Percentiles rank a stretch among this genome's conserved stretches.
phyloP scores from a whole-genome alignment of 2,888 invertebrate species.

The Selenia dentaria region DNA sequence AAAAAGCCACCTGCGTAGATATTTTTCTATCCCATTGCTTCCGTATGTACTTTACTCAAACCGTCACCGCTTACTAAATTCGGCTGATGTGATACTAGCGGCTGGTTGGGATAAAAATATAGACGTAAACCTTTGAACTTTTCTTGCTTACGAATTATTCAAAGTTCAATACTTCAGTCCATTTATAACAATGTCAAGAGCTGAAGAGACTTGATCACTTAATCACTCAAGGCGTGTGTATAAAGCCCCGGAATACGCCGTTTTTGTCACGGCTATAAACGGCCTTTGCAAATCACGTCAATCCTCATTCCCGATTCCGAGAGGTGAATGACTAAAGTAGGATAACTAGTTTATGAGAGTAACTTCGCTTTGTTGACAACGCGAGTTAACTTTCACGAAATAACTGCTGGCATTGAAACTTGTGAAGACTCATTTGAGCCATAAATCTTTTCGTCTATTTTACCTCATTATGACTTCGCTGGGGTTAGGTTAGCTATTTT shows the following conservation, averaged over 20 bases:
- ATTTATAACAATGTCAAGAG: conserved; percentile 13
- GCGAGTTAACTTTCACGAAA: conserved; percentile 29
- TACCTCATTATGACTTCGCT: conserved; percentile 71
- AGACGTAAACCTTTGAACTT: no score
- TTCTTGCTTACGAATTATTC: no score
- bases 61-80: conserved; percentile 8
- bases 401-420: conserved; percentile 38
- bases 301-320: conserved; percentile 23
- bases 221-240: conserved; percentile 15
- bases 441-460: no score
- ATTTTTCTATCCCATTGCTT: conserved; percentile 17
- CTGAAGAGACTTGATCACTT: no score
- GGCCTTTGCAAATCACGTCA: conserved; percentile 19
- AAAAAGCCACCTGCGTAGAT: conserved; percentile 17
- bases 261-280: conserved; percentile 14
- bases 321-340: conserved; percentile 30
- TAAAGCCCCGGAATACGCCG: conserved; percentile 14
- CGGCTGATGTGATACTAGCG: no score
- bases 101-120: no score
- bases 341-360: conserved; percentile 31
- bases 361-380: conserved; percentile 20
- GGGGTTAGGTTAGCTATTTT: conserved; percentile 76
- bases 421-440: conserved; percentile 43
- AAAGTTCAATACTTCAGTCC: conserved; percentile 4
- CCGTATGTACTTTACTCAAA: conserved; percentile 6